phyloP scores from a whole-genome alignment of 2,797 vertebrate genomes.

The Fringilla coelebs region DNA sequence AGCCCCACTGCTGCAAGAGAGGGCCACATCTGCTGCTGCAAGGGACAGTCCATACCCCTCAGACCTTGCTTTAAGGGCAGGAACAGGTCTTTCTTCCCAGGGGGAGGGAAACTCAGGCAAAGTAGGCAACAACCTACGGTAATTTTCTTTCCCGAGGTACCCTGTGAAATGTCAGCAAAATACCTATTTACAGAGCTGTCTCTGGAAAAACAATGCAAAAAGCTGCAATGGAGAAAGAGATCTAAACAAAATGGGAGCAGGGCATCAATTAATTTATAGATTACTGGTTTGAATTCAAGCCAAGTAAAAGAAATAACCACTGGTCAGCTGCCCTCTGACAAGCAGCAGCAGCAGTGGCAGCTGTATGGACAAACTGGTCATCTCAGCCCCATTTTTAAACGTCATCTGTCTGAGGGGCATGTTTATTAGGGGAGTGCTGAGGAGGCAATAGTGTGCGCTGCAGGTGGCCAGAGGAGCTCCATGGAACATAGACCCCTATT shows the following conservation, averaged over 20 bases:
- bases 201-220: background rate
- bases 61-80: background rate
- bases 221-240: background rate
- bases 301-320: background rate
- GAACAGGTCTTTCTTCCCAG: background rate
- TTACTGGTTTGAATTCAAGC: background rate
- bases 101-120: background rate
- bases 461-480: background rate
- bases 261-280: background rate
- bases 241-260: background rate
- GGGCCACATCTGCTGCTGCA: background rate
- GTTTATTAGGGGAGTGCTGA: background rate
- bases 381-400: background rate
- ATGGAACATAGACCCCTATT: background rate
- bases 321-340: background rate
- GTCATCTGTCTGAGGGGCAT: background rate
- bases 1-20: background rate
- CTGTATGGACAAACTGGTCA: background rate
- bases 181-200: background rate
- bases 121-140: background rate
- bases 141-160: background rate
- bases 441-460: background rate
- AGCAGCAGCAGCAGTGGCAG: background rate
- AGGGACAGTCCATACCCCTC: background rate
- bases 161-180: background rate